Base-by-base conservation (phyloP, 2,888 invertebrate species). In the Drosophila aldrichi region DNA sequence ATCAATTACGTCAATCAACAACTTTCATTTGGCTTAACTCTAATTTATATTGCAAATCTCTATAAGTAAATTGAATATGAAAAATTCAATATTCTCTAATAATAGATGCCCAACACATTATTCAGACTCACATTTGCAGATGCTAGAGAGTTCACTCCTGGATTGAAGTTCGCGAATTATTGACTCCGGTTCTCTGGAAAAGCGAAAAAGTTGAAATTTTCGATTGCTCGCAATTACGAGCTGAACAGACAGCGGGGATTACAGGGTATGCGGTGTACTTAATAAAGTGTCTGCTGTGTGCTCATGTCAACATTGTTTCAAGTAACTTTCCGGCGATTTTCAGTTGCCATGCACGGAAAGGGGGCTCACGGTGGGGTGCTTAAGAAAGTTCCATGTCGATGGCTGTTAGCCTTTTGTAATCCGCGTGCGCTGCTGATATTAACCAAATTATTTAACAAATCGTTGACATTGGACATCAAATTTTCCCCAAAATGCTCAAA, bases 401-500 rank as follows among this genome's bases (percentile, higher is more conserved):
- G 43, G 79, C 63, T 69, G 69, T 78, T 57, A 74, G 69, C 60
- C 74, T 38, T 57, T 22, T 78, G 75, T 76, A 76, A 76, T 78
- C 75, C 75, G 57, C 55, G 52, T 44, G 66, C 46, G 58, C 32
- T n/a, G 55, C 66, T 51, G 63, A 66, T 75, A 83, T 72, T 83
- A 81, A 66, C 49, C 78, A 74, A 76, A 76, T 65, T 62, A 75
- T 79, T 81, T 69, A 62, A 61, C 81, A 68, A 70, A 68, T 68
- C 65, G 61, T 73, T 77, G 77, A 70, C 72, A 62, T 63, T 51
- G 57, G 48, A 51, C 74, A 52, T 38, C 46, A 41, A 34, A 41
- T 38, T 61, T 38, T 36, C 14, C 56, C 56, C 29, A 10, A 48
- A 18, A 18, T 3, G 6, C 29, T 8, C 2, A 10, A 49, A 40